Conservation (phyloP, 2,113 vertebrate genomes). For the Ellobius talpinus region DNA sequence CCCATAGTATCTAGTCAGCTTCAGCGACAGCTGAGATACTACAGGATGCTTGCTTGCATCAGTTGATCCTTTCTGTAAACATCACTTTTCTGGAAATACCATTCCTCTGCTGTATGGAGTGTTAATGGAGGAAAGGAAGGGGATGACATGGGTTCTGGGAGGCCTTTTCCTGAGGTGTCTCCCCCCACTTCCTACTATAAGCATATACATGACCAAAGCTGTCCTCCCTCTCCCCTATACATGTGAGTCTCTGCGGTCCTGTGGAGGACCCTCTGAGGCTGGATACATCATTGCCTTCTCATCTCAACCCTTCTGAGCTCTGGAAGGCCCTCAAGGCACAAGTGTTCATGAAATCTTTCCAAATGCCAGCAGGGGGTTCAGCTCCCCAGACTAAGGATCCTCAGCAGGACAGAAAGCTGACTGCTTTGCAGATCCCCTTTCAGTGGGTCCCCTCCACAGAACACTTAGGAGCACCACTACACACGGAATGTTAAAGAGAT, state of each 20-base stretch:
- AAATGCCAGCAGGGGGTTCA: neutral
- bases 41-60: rapidly evolving
- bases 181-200: neutral
- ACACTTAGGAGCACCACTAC: neutral
- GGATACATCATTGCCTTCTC: neutral
- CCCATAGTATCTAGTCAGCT: neutral
- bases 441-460: too few relatives aligned
- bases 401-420: neutral
- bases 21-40: too few relatives aligned
- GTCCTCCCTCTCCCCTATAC: neutral
- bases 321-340: too few relatives aligned
- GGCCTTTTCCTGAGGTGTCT: neutral
- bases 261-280: neutral
- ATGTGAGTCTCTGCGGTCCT: neutral
- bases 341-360: neutral
- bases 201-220: neutral
- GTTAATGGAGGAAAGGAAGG: neutral
- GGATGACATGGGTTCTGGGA: neutral
- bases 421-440: neutral
- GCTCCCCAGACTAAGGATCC: neutral
- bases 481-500: neutral
- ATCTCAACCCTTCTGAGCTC: neutral
- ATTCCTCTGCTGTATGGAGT: neutral
- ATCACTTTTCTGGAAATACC: neutral
- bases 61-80: neutral